Conservation (phyloP, 1,140 invertebrate genomes). For the Formica exsecta region DNA sequence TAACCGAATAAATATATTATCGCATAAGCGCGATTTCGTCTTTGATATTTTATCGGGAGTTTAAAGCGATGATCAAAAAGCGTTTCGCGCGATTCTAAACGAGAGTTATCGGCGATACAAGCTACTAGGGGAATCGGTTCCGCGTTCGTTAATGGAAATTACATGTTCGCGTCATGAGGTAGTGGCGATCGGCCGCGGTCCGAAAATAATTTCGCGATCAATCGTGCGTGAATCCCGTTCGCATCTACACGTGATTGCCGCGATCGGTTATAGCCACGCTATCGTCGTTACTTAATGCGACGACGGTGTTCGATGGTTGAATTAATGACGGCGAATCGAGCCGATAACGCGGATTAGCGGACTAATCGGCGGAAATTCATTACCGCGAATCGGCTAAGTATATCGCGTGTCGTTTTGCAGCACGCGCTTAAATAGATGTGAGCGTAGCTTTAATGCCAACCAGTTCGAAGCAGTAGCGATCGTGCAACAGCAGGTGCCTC, state of each 20-base stretch:
- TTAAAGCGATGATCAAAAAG: not conserved
- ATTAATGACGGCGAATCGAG: conserved; percentile 33
- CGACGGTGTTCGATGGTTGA: not conserved
- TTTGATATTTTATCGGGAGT: not conserved
- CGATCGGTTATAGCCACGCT: not conserved
- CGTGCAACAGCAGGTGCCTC: conserved; percentile 62
- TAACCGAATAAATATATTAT: not conserved
- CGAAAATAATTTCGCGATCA: conserved; percentile 60
- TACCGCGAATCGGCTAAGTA: not conserved
- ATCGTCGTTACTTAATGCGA: conserved; percentile 23
- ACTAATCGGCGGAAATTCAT: conserved; percentile 68
- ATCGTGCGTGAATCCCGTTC: conserved; percentile 38
- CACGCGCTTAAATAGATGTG: conserved; percentile 62
- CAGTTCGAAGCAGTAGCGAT: conserved; percentile 59
- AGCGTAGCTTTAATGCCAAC: conserved; percentile 65
- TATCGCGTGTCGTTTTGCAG: not conserved
- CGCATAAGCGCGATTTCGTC: not conserved
- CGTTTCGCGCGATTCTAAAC: not conserved
- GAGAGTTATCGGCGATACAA: conserved; percentile 1
- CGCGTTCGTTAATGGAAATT: conserved; percentile 39
- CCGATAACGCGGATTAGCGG: conserved; percentile 50
- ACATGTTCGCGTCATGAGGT: conserved; percentile 20
- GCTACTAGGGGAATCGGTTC: not conserved
- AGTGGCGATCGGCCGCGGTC: not conserved
- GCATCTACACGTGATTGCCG: not conserved